Evolutionary conservation across 2,888 invertebrate species (phyloP).

Genomic region (Tinea trinotella): DNA sequence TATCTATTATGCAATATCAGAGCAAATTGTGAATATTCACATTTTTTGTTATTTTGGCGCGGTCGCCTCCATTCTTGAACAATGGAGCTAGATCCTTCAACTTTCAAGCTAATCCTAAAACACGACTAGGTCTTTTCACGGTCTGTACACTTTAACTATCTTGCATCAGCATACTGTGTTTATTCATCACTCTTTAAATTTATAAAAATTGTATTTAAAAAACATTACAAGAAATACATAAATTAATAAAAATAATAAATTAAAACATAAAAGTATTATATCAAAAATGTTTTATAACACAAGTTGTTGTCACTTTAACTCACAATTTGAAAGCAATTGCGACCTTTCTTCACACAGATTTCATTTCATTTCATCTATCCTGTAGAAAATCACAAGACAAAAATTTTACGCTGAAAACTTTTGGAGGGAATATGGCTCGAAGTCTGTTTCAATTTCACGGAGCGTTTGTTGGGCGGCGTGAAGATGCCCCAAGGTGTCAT

Average conservation of each 20-base stretch:
- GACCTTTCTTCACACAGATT: constrained; percentile 6
- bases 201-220: too few relatives aligned
- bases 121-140: too few relatives aligned
- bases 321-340: constrained; percentile 8
- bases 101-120: too few relatives aligned
- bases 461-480: constrained; percentile 59
- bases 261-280: background rate
- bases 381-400: constrained; percentile 21
- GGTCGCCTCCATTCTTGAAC: too few relatives aligned
- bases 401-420: constrained; percentile 25
- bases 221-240: too few relatives aligned
- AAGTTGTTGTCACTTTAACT: constrained; percentile 1
- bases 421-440: constrained; percentile 30
- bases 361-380: constrained; percentile 9
- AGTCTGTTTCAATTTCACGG: constrained; percentile 69
- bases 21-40: too few relatives aligned
- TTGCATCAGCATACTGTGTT: too few relatives aligned
- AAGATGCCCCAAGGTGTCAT: constrained; percentile 66
- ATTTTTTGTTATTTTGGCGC: too few relatives aligned
- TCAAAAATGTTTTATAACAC: background rate
- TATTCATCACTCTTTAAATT: too few relatives aligned
- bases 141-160: too few relatives aligned
- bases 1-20: too few relatives aligned
- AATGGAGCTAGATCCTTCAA: too few relatives aligned
- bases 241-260: background rate